phyloP scores from a whole-genome alignment of 2,888 invertebrate species.

The Eupithecia vulgata region DNA sequence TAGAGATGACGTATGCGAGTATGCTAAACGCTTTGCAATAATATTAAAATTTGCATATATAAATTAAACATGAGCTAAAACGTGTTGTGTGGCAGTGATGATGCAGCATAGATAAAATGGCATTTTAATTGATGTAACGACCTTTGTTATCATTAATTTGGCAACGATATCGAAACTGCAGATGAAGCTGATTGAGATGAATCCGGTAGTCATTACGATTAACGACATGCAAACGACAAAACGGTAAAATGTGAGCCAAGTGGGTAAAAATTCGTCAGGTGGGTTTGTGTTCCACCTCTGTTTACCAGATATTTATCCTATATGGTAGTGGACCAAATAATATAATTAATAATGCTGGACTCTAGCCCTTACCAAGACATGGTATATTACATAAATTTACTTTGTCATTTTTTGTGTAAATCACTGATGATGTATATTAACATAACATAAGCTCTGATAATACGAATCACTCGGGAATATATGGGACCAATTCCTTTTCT shows the following conservation, averaged over 20 bases:
- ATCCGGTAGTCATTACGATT: conserved; percentile 9
- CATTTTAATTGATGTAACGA: background rate
- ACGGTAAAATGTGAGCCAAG: background rate
- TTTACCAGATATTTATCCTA: background rate
- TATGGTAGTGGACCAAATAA: background rate
- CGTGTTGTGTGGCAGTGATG: background rate
- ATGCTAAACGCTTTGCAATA: background rate
- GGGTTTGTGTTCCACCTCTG: background rate
- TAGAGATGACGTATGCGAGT: background rate
- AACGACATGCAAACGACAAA: background rate
- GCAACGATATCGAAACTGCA: conserved; percentile 10
- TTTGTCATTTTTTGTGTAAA: too few relatives aligned
- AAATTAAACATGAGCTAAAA: background rate
- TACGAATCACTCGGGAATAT: too few relatives aligned
- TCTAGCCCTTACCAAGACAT: too few relatives aligned
- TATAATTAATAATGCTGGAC: too few relatives aligned
- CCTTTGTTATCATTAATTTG: conserved; percentile 19
- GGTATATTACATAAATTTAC: too few relatives aligned
- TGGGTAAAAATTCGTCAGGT: background rate
- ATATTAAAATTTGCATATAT: background rate
- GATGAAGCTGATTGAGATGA: background rate
- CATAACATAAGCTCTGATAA: too few relatives aligned
- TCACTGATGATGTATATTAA: too few relatives aligned
- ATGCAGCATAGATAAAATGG: background rate
- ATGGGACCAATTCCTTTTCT: too few relatives aligned